Evolutionary conservation across 2,797 vertebrate species (phyloP), one percentile per base, ranked within the genome.

Genomic region (Neopelma chrysocephalum): DNA sequence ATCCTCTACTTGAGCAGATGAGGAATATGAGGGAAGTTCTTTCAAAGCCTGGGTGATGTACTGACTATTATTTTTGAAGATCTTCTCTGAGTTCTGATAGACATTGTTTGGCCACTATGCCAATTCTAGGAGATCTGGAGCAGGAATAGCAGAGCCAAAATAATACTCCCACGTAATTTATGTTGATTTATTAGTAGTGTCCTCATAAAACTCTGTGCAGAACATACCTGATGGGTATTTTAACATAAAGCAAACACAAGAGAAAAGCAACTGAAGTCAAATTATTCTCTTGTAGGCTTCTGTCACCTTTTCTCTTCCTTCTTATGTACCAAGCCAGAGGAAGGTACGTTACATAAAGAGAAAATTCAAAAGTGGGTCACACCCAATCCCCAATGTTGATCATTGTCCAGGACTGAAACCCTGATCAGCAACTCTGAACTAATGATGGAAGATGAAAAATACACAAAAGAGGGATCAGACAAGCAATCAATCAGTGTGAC

Each of bases 261-360:
- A 15, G 57, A 43, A 65, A 87, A 78, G 43, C 48, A 89, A 53
- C 19, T 57, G 22, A 86, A 79, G 23, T n/a, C 8, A 76, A n/a
- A 18, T 29, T 10, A 57, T 53, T 83, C 17, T 62, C 11, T 40
- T 43, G 36, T 6, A 43, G 65, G 31, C 21, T 48, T 58, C 32
- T 64, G 13, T 12, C 57, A 73, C 26, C 9, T 42, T 75, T 82
- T 21, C 42, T 56, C 34, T 38, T 75, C 43, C 43, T 45, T 66
- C 21, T 5, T 38, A 15, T 27, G 32, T 50, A 40, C 56, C 84
- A 36, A 77, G n/a, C 12, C 57, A 53, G n/a, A 23, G 38, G 21
- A 1, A 0, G 4, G 9, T 6, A 78, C 0, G 0, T 48, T 32
- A 73, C 34, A 92, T 66, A 77, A n/a, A 27, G 25, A 78, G 47